These are phyloP conservation scores for Neoitamus cyanurus DNA, from an alignment of 2,888 invertebrate species.

Conservation along the genomic window DNA sequence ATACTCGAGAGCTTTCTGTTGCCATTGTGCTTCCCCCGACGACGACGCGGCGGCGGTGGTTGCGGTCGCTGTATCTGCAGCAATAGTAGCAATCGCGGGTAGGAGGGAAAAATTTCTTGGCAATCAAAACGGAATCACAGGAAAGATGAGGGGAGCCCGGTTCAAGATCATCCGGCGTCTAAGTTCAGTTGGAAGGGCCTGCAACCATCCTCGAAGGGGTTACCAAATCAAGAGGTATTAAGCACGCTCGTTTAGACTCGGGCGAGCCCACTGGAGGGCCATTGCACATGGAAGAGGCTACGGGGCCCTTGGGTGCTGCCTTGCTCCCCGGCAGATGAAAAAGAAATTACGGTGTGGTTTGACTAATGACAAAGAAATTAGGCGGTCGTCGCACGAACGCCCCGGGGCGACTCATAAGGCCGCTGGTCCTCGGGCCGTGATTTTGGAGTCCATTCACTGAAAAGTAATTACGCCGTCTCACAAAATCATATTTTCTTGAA, in stretches of 20 bases:
- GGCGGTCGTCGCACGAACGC: not conserved
- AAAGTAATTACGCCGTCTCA: not conserved
- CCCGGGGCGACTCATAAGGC: not conserved
- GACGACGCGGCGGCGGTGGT: not conserved
- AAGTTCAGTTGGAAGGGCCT: not conserved
- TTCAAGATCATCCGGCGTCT: not conserved
- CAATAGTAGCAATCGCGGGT: not conserved
- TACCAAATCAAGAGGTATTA: not conserved
- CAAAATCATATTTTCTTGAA: not conserved
- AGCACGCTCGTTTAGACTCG: not conserved
- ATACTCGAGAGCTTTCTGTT: not conserved
- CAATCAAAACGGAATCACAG: not conserved
- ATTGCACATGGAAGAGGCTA: not conserved
- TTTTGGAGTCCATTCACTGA: not conserved
- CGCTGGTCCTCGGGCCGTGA: not conserved
- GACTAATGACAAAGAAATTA: conserved; percentile 1
- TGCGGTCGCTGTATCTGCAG: not conserved
- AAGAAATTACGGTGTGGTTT: not conserved
- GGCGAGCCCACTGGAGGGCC: not conserved
- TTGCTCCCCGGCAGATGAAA: not conserved
- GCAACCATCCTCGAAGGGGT: not conserved
- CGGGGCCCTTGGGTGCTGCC: not conserved
- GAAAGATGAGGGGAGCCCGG: not conserved
- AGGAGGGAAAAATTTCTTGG: not conserved
- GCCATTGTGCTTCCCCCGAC: not conserved